These are phyloP conservation scores for Lycaena phlaeas DNA, from an alignment of 2,888 invertebrate genomes.

Conservation along the genomic window DNA sequence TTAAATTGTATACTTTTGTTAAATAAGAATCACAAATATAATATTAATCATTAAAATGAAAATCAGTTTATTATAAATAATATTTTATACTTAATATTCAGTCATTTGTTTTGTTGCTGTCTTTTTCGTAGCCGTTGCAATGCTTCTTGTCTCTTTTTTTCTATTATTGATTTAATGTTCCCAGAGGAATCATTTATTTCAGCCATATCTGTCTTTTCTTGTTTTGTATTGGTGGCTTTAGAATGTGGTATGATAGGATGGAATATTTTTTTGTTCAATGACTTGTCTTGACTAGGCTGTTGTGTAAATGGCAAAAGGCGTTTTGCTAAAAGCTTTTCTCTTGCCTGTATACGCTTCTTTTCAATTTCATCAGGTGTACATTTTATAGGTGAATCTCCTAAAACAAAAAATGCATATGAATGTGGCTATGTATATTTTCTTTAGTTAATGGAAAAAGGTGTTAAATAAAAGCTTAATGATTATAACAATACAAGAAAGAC, in stretches of 20 bases:
- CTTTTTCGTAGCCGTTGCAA: constrained; percentile 52
- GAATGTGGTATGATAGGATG: constrained; percentile 36
- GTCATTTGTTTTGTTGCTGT: constrained; percentile 34
- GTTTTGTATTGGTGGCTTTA: constrained; percentile 11
- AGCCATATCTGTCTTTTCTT: constrained; percentile 15
- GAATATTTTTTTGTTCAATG: constrained; percentile 28
- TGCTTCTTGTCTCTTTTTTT: constrained; percentile 63
- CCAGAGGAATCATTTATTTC: constrained; percentile 14
- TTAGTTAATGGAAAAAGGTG: too few relatives aligned
- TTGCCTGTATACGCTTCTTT: constrained; percentile 73
- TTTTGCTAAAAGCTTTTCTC: constrained; percentile 72
- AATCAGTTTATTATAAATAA: not conserved
- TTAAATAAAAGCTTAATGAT: too few relatives aligned
- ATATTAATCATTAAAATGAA: too few relatives aligned
- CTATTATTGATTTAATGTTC: constrained; percentile 48
- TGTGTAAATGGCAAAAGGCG: constrained; percentile 53
- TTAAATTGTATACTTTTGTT: too few relatives aligned
- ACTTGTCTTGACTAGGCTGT: constrained; percentile 21
- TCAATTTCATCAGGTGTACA: constrained; percentile 76
- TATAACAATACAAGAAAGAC: too few relatives aligned
- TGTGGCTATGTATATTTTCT: too few relatives aligned
- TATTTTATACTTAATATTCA: not conserved
- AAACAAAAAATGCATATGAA: constrained; percentile 9
- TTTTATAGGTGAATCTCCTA: constrained; percentile 51
- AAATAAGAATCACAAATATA: too few relatives aligned